A percentile compares a stretch with the other conserved stretches of the same genome.
Conservation (phyloP, 2,888 invertebrate species). For the Abrostola tripartita region DNA sequence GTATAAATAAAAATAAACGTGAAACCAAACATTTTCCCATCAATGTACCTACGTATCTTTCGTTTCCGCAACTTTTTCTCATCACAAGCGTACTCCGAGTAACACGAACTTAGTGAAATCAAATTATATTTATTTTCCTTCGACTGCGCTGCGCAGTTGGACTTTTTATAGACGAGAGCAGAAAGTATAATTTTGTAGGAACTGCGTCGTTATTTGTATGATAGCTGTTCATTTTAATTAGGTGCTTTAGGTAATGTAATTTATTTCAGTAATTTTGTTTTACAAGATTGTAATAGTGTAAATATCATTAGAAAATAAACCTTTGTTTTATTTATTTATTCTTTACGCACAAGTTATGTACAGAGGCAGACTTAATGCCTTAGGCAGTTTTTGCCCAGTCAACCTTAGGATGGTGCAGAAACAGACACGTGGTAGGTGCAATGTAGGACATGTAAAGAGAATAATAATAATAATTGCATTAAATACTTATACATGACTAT, state of each 20-base stretch:
- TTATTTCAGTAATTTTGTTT: neutral
- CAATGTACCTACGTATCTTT: conserved; percentile 10
- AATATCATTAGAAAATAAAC: neutral
- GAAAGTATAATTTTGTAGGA: conserved; percentile 34
- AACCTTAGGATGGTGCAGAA: too few relatives aligned
- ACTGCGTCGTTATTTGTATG: conserved; percentile 30
- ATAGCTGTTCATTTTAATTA: conserved; percentile 3
- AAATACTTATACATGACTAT: too few relatives aligned
- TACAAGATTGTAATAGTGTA: neutral
- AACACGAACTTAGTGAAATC: conserved; percentile 48
- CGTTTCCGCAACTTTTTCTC: conserved; percentile 14
- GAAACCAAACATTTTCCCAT: conserved; percentile 14
- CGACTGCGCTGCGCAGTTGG: conserved; percentile 22
- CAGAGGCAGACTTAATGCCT: too few relatives aligned
- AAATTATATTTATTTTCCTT: conserved; percentile 53
- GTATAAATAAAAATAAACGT: neutral
- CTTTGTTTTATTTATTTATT: neutral
- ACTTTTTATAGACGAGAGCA: conserved; percentile 22
- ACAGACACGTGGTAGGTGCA: too few relatives aligned
- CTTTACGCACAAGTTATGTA: too few relatives aligned
- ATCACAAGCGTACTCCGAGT: conserved; percentile 8
- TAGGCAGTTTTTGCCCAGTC: too few relatives aligned
- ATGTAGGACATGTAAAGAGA: too few relatives aligned
- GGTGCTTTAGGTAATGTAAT: neutral
- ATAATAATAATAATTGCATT: too few relatives aligned